Evolutionary conservation across 2,113 vertebrate species (phyloP).

Genomic region (Muntiacus reevesi): DNA sequence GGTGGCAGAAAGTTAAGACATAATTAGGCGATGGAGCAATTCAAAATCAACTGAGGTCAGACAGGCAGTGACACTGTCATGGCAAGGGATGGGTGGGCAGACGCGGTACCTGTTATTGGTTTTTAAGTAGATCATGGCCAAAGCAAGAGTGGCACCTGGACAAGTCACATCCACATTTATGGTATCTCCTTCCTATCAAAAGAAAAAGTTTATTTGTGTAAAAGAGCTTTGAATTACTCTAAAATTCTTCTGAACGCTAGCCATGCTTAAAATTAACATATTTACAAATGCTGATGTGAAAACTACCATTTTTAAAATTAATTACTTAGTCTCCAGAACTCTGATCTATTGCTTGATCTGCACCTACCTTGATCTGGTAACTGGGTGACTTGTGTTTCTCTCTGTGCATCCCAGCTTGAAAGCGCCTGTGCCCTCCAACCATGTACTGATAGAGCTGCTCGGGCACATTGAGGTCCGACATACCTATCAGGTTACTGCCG

Average conservation of each 20-base stretch:
- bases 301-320: background rate
- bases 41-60: background rate
- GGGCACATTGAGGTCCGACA: slow-evolving; percentile 97
- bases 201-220: slow-evolving; percentile 9
- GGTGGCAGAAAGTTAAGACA: background rate
- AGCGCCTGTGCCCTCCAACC: slow-evolving; percentile 95
- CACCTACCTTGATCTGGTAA: slow-evolving; percentile 95
- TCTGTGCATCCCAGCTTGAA: slow-evolving; percentile 90
- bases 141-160: slow-evolving; percentile 94
- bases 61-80: background rate
- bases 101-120: slow-evolving; percentile 93
- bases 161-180: slow-evolving; percentile 99
- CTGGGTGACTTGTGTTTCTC: slow-evolving; percentile 98
- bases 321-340: background rate
- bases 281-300: background rate
- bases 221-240: background rate
- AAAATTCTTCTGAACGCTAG: background rate
- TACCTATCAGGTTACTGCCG: slow-evolving; percentile 97
- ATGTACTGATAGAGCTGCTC: slow-evolving; percentile 99
- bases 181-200: slow-evolving; percentile 93
- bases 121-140: slow-evolving; percentile 99
- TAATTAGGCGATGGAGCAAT: background rate
- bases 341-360: background rate
- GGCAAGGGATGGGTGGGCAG: accelerated
- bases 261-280: background rate